phyloP scores from a whole-genome alignment of 2,888 invertebrate species.

The Orgyia antiqua region DNA sequence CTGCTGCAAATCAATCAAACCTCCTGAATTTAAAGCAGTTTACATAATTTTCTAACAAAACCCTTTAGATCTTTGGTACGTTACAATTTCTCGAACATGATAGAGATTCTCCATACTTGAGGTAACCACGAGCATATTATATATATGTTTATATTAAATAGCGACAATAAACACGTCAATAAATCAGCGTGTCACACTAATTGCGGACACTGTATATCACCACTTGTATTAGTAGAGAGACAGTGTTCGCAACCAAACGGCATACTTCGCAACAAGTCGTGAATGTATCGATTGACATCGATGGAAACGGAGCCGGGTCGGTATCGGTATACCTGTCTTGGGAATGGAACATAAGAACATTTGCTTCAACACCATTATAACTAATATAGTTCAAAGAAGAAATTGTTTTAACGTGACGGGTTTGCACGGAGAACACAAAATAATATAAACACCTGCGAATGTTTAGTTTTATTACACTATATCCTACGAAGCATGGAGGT shows the following conservation, averaged over 20 bases:
- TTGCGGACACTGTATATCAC: constrained; percentile 11
- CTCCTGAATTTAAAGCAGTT: too few relatives aligned
- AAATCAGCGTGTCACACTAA: constrained; percentile 15
- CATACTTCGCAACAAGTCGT: constrained; percentile 37
- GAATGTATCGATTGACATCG: constrained; percentile 46
- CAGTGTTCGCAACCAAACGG: constrained; percentile 29
- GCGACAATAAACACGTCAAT: constrained; percentile 8
- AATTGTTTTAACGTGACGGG: too few relatives aligned
- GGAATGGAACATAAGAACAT: constrained; percentile 25
- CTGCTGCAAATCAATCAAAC: too few relatives aligned
- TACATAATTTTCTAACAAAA: too few relatives aligned
- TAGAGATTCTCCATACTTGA: too few relatives aligned
- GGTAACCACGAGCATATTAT: too few relatives aligned
- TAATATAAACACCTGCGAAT: too few relatives aligned
- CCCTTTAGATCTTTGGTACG: too few relatives aligned
- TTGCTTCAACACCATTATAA: constrained; percentile 24
- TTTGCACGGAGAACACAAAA: too few relatives aligned
- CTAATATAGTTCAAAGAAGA: too few relatives aligned
- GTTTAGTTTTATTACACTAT: too few relatives aligned
- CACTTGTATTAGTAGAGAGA: constrained; percentile 25
- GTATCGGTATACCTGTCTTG: constrained; percentile 27
- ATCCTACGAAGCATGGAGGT: constrained; percentile 50
- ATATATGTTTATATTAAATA: constrained; percentile 6
- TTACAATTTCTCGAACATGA: too few relatives aligned
- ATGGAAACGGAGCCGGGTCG: constrained; percentile 37